Evolutionary conservation across 2,888 invertebrate genomes (phyloP), one percentile per base, ranked within the genome.

Genomic region (Polydrusus tereticollis): DNA sequence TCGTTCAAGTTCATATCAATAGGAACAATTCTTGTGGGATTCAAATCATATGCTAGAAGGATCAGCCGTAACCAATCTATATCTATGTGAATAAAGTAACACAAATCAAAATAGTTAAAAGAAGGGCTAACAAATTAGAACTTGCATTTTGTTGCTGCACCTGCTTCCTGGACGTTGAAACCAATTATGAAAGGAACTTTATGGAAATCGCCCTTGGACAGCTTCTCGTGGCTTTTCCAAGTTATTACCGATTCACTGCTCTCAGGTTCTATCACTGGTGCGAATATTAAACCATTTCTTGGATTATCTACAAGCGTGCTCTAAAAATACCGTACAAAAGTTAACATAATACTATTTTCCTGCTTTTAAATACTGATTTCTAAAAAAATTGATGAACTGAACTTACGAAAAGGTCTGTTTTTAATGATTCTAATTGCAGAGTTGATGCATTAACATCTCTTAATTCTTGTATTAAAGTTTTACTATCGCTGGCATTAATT

Each of bases 101-200:
- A 12, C 6, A 29, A 29, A 33, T 33, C 5, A 1, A 18, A 21
- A 38, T n/a, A n/a, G n/a, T 38, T 1, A 3, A 3, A n/a, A n/a
- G n/a, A n/a, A n/a, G n/a, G n/a, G n/a, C n/a, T n/a, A n/a, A n/a
- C n/a, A n/a, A n/a, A n/a, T n/a, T n/a, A n/a, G n/a, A n/a, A n/a
- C 71, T 57, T 71, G 73, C 75, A 20, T 43, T 66, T 18, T 6
- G 50, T 41, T 55, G 74, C 66, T 23, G 8, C 29, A 20, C 59
- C 64, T 47, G 29, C 75, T 71, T 66, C 78, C 55, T 75, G 45
- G 6, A 73, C 74, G 8, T 86, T 88, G 75, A 87, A 88, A 2
- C 88, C 88, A 2, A 88, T 87, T 85, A 88, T 87, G 0, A 87
- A 77, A 4, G 88, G 88, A 36, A 88, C 73, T 64, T 65, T 64